phyloP scores from a whole-genome alignment of 2,113 vertebrate species.

The Prionailurus bengalensis region DNA sequence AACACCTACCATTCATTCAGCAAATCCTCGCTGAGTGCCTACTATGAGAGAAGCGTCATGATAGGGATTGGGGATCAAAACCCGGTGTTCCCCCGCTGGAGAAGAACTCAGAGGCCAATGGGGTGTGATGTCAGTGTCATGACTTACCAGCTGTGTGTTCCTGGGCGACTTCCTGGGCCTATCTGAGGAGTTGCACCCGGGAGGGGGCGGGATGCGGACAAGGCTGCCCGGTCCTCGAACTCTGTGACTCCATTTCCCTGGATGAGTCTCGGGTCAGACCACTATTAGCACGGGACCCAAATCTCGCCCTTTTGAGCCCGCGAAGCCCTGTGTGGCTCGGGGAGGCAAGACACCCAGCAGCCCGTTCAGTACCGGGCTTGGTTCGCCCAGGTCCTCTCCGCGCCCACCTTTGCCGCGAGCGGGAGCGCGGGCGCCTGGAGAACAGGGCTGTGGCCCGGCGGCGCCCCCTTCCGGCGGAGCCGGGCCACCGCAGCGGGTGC shows the following conservation, averaged over 20 bases:
- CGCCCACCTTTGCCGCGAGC: neutral
- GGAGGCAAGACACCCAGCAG: neutral
- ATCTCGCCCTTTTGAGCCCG: neutral
- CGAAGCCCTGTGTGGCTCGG: neutral
- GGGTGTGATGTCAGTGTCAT: neutral
- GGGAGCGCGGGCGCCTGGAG: fast-evolving
- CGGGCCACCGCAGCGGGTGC: neutral
- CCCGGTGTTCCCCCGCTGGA: neutral
- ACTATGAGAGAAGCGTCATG: neutral
- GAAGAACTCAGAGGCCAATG: neutral
- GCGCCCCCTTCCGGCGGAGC: conserved; percentile 56
- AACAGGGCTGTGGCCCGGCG: neutral
- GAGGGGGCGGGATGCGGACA: neutral
- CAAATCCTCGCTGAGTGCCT: neutral
- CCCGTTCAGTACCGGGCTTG: too few relatives aligned
- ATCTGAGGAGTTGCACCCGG: neutral
- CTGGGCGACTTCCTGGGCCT: neutral
- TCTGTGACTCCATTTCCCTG: neutral
- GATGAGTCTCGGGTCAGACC: neutral
- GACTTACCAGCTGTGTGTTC: neutral
- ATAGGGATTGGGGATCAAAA: neutral
- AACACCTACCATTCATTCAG: neutral
- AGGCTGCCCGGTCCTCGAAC: neutral
- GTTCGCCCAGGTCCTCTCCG: fast-evolving
- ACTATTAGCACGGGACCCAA: neutral